Conservation (phyloP, 2,797 vertebrate species). For the Etheostoma perlongum region DNA sequence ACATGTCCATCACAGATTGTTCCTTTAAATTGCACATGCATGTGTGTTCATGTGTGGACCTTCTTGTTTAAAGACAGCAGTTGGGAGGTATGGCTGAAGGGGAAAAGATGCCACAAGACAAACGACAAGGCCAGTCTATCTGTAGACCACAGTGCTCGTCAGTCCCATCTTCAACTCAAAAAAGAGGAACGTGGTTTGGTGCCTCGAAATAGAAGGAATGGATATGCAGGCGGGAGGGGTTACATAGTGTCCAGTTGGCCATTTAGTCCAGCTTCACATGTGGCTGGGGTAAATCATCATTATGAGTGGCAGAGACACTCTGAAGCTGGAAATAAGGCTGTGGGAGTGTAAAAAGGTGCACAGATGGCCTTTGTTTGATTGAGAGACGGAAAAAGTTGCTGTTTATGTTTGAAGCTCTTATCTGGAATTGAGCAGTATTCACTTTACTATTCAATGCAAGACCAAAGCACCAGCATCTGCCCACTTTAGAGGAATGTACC, state of each 20-base stretch:
- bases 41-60: not conserved
- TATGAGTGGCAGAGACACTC: constrained; percentile 57
- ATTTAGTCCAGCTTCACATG: constrained; percentile 42
- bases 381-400: constrained; percentile 33
- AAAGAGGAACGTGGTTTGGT: constrained; percentile 18
- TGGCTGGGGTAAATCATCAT: constrained; percentile 21
- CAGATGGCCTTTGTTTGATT: constrained; percentile 24
- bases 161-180: constrained; percentile 12
- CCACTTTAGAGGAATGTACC: constrained; percentile 10
- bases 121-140: constrained; percentile 37
- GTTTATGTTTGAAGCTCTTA: constrained; percentile 60
- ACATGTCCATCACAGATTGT: not conserved
- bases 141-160: constrained; percentile 6
- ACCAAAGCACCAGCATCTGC: constrained; percentile 31
- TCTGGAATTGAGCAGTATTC: constrained; percentile 53
- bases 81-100: not conserved
- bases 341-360: constrained; percentile 39
- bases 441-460: constrained; percentile 7
- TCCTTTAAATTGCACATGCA: not conserved
- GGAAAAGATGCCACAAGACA: constrained; percentile 13
- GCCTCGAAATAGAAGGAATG: constrained; percentile 34
- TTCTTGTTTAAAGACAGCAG: constrained; percentile 7
- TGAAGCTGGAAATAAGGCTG: constrained; percentile 54
- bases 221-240: constrained; percentile 35
- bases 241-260: constrained; percentile 27